Base-by-base conservation (phyloP, 2,888 invertebrate genomes). In the Corbicula japonica region DNA sequence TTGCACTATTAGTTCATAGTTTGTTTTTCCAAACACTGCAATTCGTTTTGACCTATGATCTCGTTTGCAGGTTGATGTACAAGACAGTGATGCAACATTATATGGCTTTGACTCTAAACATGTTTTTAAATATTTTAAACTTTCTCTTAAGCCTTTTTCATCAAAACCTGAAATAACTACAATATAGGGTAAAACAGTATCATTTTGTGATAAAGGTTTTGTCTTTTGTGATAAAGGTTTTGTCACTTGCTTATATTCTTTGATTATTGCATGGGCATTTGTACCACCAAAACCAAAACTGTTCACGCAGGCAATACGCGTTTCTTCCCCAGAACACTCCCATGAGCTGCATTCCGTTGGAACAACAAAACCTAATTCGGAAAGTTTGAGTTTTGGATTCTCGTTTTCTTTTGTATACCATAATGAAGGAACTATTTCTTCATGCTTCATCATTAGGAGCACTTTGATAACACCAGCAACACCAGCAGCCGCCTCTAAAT, bases 211-310 rank as follows among this genome's bases (percentile, higher is more conserved):
- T n/a, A n/a, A n/a, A n/a, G n/a, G n/a, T n/a, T n/a, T n/a, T n/a
- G n/a, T n/a, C n/a, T n/a, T n/a, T n/a, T n/a, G n/a, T n/a, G n/a
- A n/a, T n/a, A n/a, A n/a, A n/a, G n/a, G n/a, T n/a, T n/a, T n/a
- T n/a, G n/a, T n/a, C n/a, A n/a, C n/a, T n/a, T n/a, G n/a, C n/a
- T n/a, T n/a, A n/a, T n/a, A n/a, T n/a, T n/a, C n/a, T n/a, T 23
- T 30, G 12, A 88, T 21, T 26, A 86, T 65, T 12, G 77, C 82
- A 76, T 88, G 87, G 10, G 69, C 38, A 35, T 88, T 88, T 8
- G 80, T 85, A 6, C 87, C 88, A 1, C 88, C 87, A 66, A 87
- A 85, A 1, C 88, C 86, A 65, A 87, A 88, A 8, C 83, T 83
- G 63, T 84, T 87, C 1, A 87, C 68, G 46, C 76, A 75, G 32